Evolutionary conservation across 1,140 invertebrate species (phyloP).

Genomic region (Hesperophylax magnus): DNA sequence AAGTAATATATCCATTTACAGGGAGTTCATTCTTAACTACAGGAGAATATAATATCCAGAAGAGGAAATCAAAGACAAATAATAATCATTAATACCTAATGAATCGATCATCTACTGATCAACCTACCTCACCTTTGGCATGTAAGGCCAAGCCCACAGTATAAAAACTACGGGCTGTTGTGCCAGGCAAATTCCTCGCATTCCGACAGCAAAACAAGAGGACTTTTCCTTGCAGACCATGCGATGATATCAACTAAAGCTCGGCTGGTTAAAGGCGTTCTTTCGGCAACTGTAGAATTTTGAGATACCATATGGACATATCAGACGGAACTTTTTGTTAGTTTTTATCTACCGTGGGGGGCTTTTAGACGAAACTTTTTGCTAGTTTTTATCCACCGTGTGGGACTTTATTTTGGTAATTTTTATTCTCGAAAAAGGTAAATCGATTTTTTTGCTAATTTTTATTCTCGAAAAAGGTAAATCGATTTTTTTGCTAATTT

Average conservation of each 20-base stretch:
- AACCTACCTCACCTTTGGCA: not conserved
- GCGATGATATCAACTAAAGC: not conserved
- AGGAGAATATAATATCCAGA: not conserved
- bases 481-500: too few relatives aligned
- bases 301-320: not conserved
- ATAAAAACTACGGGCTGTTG: too few relatives aligned
- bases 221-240: conserved; percentile 1
- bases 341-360: too few relatives aligned
- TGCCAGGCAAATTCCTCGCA: conserved; percentile 15
- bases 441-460: too few relatives aligned
- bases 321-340: not conserved
- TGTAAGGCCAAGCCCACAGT: not conserved
- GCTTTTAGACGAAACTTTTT: too few relatives aligned
- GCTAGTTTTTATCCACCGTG: too few relatives aligned
- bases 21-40: not conserved
- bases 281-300: not conserved
- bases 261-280: not conserved
- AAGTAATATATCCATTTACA: not conserved
- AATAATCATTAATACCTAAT: not conserved
- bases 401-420: too few relatives aligned
- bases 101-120: not conserved
- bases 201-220: not conserved
- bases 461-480: too few relatives aligned
- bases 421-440: too few relatives aligned
- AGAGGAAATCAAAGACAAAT: not conserved